Evolutionary conservation across 2,797 vertebrate genomes (phyloP).

Genomic region (Amniataba percoides): DNA sequence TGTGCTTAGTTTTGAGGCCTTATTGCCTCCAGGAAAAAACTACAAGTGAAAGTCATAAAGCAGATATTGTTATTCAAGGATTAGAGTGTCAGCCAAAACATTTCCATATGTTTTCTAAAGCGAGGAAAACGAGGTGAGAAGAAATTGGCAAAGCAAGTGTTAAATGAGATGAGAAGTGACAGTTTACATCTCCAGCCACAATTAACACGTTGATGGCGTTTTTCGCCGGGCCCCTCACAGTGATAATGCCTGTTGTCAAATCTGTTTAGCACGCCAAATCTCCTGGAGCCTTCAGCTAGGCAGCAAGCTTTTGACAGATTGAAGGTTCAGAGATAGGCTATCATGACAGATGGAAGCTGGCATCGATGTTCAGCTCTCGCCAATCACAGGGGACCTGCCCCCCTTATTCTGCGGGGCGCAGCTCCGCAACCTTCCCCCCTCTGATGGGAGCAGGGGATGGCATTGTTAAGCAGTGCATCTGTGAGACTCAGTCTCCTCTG

Average conservation of each 20-base stretch:
- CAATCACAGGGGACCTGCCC: conserved; percentile 99
- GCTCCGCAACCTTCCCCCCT: conserved; percentile 95
- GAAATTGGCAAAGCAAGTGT: conserved; percentile 91
- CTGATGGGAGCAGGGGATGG: conserved; percentile 99
- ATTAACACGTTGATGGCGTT: conserved; percentile 99
- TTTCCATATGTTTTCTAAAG: conserved; percentile 88
- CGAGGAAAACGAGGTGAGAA: conserved; percentile 87
- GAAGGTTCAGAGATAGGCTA: conserved; percentile 99
- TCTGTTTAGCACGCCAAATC: conserved; percentile 99
- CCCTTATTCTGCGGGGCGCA: conserved; percentile 99
- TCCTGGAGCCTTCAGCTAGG: conserved; percentile 99
- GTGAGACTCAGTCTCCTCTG: conserved; percentile 99
- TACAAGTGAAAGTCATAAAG: conserved; percentile 44
- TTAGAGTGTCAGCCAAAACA: conserved; percentile 80
- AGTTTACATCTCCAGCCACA: conserved; percentile 99
- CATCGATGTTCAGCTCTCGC: conserved; percentile 99
- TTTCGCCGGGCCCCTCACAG: conserved; percentile 93
- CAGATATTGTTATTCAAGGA: conserved; percentile 48
- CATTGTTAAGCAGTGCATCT: conserved; percentile 99
- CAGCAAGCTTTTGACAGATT: conserved; percentile 99
- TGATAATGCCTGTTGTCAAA: conserved; percentile 99
- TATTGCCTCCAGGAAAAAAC: background rate
- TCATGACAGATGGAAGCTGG: conserved; percentile 99
- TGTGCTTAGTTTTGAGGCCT: background rate
- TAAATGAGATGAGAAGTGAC: conserved; percentile 99